phyloP scores from a whole-genome alignment of 2,797 vertebrate species.

The Silurus lanzhouensis region DNA sequence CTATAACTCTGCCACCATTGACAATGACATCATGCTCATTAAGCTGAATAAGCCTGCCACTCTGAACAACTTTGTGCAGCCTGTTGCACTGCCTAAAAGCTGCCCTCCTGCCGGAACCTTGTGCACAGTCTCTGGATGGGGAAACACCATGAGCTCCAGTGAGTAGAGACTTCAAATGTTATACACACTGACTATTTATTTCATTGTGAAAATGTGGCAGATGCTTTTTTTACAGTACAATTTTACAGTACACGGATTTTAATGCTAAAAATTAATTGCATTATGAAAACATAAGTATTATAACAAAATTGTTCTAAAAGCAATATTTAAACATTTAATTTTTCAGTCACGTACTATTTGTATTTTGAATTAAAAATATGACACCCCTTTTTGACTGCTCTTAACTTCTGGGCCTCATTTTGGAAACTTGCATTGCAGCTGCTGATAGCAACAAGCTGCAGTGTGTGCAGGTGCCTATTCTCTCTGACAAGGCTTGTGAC shows the following conservation, averaged over 20 bases:
- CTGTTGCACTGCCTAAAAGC: constrained; percentile 73
- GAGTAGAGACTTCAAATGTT: constrained; percentile 18
- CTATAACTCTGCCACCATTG: constrained; percentile 13
- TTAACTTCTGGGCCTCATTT: background rate
- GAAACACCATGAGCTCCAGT: constrained; percentile 71
- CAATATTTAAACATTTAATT: no score
- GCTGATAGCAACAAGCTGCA: constrained; percentile 56
- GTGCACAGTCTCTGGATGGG: constrained; percentile 78
- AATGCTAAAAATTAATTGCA: background rate
- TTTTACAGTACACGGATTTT: background rate
- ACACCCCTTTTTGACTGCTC: no score
- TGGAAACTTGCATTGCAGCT: constrained; percentile 14
- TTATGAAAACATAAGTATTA: background rate
- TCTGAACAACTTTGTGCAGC: constrained; percentile 71
- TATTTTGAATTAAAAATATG: background rate
- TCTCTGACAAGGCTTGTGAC: constrained; percentile 47
- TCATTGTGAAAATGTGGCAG: background rate
- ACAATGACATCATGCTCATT: constrained; percentile 51
- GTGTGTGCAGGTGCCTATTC: constrained; percentile 59
- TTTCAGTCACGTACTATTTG: background rate
- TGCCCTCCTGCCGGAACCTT: constrained; percentile 72
- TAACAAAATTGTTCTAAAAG: background rate
- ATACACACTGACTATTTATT: background rate
- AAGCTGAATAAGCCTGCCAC: constrained; percentile 69
- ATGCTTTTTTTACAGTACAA: background rate